phyloP scores from a whole-genome alignment of 2,113 vertebrate species.

The Trichomycterus rosablanca region DNA sequence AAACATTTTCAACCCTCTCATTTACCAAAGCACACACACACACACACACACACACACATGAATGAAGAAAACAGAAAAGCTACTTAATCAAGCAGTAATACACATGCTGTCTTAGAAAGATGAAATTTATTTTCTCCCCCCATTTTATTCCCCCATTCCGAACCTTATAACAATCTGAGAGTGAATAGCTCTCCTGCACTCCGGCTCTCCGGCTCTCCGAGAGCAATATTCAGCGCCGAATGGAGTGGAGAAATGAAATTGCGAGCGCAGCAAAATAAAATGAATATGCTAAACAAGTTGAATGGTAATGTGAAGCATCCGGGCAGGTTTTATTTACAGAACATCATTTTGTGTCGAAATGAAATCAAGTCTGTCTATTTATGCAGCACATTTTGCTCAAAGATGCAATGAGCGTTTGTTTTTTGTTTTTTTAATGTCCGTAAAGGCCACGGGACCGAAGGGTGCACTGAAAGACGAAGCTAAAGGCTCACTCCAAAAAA shows the following conservation, averaged over 20 bases:
- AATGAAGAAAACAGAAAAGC: conserved; percentile 11
- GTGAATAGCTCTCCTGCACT: not conserved
- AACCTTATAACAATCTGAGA: not conserved
- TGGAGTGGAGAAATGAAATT: not conserved
- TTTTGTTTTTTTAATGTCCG: not conserved
- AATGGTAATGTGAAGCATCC: conserved; percentile 22
- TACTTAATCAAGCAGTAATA: not conserved
- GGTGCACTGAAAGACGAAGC: conserved; percentile 43
- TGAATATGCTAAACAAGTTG: conserved; percentile 26
- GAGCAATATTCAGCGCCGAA: not conserved
- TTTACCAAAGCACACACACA: not conserved
- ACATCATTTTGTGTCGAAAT: conserved; percentile 22
- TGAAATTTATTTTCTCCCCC: conserved; percentile 3
- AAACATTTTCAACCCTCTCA: not conserved
- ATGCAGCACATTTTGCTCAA: conserved; percentile 1
- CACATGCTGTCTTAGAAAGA: conserved; percentile 7
- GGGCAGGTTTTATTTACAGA: conserved; percentile 25
- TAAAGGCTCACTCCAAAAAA: conserved; percentile 39
- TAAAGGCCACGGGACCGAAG: conserved; percentile 30
- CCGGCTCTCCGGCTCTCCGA: no score
- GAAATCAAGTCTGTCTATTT: conserved; percentile 15
- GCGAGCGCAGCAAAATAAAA: conserved; percentile 9
- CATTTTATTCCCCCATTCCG: not conserved
- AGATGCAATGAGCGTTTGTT: conserved; percentile 4
- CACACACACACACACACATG: conserved; percentile 23